Percentiles rank a stretch among this genome's conserved stretches.
phyloP scores from a whole-genome alignment of 1,140 invertebrate genomes.

The Trypoxylus dichotomus region DNA sequence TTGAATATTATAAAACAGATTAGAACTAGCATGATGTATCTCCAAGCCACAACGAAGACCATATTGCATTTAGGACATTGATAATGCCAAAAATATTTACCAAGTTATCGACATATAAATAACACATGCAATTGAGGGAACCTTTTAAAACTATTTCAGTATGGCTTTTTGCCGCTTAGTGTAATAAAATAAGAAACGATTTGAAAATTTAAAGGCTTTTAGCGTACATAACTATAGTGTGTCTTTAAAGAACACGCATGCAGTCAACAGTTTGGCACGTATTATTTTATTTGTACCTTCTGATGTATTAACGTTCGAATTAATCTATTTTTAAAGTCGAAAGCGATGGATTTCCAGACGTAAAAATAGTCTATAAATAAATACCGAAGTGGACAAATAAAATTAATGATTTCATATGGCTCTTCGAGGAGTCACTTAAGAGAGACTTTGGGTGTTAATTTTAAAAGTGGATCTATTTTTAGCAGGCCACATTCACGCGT shows the following conservation, averaged over 20 bases:
- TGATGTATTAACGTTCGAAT: conserved; percentile 3
- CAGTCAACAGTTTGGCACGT: background rate
- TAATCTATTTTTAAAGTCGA: background rate
- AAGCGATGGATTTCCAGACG: background rate
- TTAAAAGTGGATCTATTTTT: background rate
- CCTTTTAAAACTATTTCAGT: too few relatives aligned
- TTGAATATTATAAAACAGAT: too few relatives aligned
- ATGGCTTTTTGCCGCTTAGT: too few relatives aligned
- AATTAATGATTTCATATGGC: conserved; percentile 3
- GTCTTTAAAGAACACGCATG: background rate
- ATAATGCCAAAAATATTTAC: too few relatives aligned
- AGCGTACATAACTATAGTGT: too few relatives aligned
- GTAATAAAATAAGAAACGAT: too few relatives aligned
- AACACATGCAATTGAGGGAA: too few relatives aligned
- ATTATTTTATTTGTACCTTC: background rate
- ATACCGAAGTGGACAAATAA: background rate
- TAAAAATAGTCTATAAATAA: background rate
- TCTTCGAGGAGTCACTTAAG: background rate
- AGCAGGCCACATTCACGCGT: background rate
- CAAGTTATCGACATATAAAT: too few relatives aligned
- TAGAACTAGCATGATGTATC: too few relatives aligned
- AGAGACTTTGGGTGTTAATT: background rate
- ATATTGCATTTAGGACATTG: too few relatives aligned
- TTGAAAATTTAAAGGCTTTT: too few relatives aligned
- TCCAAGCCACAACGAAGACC: too few relatives aligned